Evolutionary conservation across 2,113 vertebrate species (phyloP), one percentile per base, ranked within the genome.

Genomic region (Bos indicus): DNA sequence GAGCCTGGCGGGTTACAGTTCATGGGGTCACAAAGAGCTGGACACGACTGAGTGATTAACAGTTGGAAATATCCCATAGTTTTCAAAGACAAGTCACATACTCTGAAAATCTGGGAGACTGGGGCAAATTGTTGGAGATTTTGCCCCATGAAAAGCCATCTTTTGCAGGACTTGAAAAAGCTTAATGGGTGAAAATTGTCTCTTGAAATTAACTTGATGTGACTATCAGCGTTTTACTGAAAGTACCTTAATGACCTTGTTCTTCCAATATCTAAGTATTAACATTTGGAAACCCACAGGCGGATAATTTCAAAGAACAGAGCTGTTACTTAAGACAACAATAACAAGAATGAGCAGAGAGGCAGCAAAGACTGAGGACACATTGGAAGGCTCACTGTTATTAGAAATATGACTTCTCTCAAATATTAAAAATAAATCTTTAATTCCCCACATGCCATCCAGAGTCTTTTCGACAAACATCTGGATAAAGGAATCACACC

Each of bases 361-460:
- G n/a, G 25, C 59, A 91, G 25, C 40, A 78, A 82, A 97, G 64
- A 86, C 59, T 52, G 25, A 46, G 56, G 56, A 97, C 98, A 98
- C 94, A 97, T 98, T 98, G 97, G 97, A 98, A 98, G 98, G 97
- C 98, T 98, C 97, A 92, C 9, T 83, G 97, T 98, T 98, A 98
- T 98, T 98, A 98, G 98, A 98, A 98, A 98, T 97, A 98, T 97
- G 98, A 98, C 97, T 98, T 98, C 89, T 98, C 99, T 98, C 97
- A 98, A 98, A 98, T 98, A 99, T 99, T 99, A 98, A 98, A 99
- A 98, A 98, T 98, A 98, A 99, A 98, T 98, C 98, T 99, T 98
- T 98, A 99, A 98, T 99, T 99, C 98, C 98, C 87, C 96, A 93
- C 98, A 96, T 97, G 96, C 98, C 97, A 98, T 97, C 97, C 98